Evolutionary conservation across 2,113 vertebrate genomes (phyloP), one percentile per base, ranked within the genome.

Genomic region (Spheniscus mendiculus): DNA sequence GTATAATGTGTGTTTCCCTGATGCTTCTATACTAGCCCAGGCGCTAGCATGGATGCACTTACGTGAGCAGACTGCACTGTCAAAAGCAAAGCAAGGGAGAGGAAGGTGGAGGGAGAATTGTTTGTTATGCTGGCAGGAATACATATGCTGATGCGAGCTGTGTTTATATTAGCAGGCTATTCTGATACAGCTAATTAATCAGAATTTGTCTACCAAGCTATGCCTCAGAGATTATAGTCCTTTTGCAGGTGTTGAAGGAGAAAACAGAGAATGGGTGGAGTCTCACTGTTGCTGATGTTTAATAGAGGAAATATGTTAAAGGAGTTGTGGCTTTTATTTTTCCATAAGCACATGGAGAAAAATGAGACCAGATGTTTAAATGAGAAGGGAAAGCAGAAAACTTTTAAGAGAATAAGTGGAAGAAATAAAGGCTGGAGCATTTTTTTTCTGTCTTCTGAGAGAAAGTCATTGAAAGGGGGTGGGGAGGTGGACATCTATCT

Each of bases 171-270:
- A 61, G 47, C 42, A 77, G 42, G 12, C 40, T 82, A 52, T 71
- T 91, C 47, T 79, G 89, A 91, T 89, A 59, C 40, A 87, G 69
- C 36, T 93, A 69, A 89, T 92, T 89, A 92, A 87, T 95, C 65
- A 63, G 59, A 89, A 74, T 86, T 89, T 79, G 40, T 71, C 86
- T 93, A 76, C 56, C 53, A 72, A 78, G 65, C 36, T 69, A 3
- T 73, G 40, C 47, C 56, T 79, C 15, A 11, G 87, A 92, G 85
- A 42, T 45, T 69, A 32, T 16, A 69, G 81, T 74, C 14, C 26
- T 89, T 52, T 45, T 74, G 36, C 81, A 74, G 76, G 38, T 85
- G 45, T 50, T 69, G 47, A 66, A 61, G 56, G 76, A 82, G 74
- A 67, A 90, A 84, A 80, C 26, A 14, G 58, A 27, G 32, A 56